These are phyloP conservation scores for Liodrosophila aerea DNA, from an alignment of 2,888 invertebrate genomes.

Conservation along the genomic window DNA sequence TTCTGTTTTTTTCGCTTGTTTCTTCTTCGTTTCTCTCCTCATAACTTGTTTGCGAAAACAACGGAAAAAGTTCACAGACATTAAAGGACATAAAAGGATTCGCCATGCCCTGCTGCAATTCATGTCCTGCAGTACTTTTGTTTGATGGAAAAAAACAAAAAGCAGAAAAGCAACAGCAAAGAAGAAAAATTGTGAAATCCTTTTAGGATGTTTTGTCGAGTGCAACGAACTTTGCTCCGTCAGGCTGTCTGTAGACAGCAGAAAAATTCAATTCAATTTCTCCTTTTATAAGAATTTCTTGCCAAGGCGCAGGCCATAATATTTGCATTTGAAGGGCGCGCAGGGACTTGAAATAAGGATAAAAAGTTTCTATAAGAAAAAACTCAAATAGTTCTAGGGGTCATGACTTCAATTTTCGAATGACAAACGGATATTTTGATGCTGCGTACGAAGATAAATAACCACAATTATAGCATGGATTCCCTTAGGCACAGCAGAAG, in stretches of 20 bases:
- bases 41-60: conserved; percentile 62
- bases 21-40: conserved; percentile 22
- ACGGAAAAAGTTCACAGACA: conserved; percentile 75
- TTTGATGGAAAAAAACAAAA: conserved; percentile 18
- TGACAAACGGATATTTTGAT: conserved; percentile 52
- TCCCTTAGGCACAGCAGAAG: not conserved
- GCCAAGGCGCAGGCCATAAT: not conserved
- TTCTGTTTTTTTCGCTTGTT: conserved; percentile 26
- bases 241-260: not conserved
- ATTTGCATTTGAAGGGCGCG: conserved; percentile 45
- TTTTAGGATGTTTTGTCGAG: conserved; percentile 32
- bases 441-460: conserved; percentile 21
- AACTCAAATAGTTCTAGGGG: conserved; percentile 35
- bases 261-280: not conserved
- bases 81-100: conserved; percentile 46
- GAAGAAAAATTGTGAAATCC: conserved; percentile 11
- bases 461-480: conserved; percentile 15
- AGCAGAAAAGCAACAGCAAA: not conserved
- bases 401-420: conserved; percentile 67
- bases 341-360: conserved; percentile 21
- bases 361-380: no score
- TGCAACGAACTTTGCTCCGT: conserved; percentile 45
- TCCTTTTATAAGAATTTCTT: not conserved
- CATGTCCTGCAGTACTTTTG: conserved; percentile 60
- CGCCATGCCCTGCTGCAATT: conserved; percentile 37